These are phyloP conservation scores for Morone chrysops DNA, from an alignment of 2,113 vertebrate genomes.

Conservation along the genomic window DNA sequence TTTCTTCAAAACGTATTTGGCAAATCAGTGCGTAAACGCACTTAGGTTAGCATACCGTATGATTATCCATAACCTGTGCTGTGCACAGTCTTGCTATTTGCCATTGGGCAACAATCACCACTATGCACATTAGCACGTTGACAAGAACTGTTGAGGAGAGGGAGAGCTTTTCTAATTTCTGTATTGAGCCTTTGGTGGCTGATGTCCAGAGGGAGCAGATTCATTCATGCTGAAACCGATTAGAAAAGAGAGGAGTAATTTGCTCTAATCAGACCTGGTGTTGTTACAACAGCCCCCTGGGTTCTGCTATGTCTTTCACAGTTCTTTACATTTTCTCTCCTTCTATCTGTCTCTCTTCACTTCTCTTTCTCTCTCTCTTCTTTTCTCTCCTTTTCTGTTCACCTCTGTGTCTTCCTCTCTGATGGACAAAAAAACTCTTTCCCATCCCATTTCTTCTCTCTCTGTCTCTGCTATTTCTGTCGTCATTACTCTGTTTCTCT, in stretches of 20 bases:
- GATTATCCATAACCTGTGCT: too few relatives aligned
- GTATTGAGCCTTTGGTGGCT: constrained; percentile 1
- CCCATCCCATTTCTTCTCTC: neutral
- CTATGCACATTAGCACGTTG: neutral
- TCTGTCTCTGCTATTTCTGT: neutral
- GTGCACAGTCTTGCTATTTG: neutral
- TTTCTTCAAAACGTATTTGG: neutral
- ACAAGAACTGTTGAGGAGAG: neutral
- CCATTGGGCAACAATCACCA: neutral
- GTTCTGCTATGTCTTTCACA: constrained; percentile 10
- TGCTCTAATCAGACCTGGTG: constrained; percentile 57
- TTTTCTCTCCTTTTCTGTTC: neutral
- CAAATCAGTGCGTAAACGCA: neutral
- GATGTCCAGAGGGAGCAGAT: constrained; percentile 11
- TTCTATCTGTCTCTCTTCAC: neutral
- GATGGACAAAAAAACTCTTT: neutral
- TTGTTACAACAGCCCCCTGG: constrained; percentile 35
- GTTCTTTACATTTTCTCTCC: neutral
- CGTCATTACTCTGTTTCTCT: neutral
- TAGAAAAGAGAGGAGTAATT: constrained; percentile 51
- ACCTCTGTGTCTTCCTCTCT: neutral
- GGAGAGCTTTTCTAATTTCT: neutral
- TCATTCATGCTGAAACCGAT: constrained; percentile 44
- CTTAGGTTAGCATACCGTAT: neutral
- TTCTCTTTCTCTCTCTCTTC: neutral